phyloP scores from a whole-genome alignment of 2,113 vertebrate species.

The Condylura cristata region DNA sequence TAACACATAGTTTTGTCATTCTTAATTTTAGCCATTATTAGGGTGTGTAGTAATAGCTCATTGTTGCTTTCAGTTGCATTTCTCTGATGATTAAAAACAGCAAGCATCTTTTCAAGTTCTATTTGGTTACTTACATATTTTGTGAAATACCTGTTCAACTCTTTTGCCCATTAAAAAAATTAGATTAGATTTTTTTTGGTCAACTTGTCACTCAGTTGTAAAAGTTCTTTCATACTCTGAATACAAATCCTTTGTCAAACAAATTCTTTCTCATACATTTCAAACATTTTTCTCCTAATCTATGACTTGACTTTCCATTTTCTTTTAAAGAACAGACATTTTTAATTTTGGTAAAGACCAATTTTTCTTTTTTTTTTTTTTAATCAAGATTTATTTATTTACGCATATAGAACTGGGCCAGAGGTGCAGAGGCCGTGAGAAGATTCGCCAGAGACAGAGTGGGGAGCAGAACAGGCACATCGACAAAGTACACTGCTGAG shows the following conservation, averaged over 20 bases:
- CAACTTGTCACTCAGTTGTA: not conserved
- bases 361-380: not conserved
- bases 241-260: not conserved
- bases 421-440: too few species aligned
- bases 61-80: not conserved
- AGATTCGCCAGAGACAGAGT: too few species aligned
- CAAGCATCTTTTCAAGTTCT: not conserved
- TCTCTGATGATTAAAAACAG: not conserved
- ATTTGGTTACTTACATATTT: not conserved
- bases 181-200: not conserved
- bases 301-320: not conserved
- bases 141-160: not conserved
- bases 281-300: not conserved
- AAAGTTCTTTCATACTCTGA: not conserved
- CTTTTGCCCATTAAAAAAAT: not conserved
- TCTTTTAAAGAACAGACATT: not conserved
- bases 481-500: too few species aligned
- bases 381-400: too few species aligned
- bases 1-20: not conserved
- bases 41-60: not conserved
- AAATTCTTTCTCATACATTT: too few species aligned
- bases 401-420: too few species aligned
- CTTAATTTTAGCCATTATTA: not conserved
- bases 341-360: not conserved
- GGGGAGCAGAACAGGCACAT: too few species aligned